Percentiles rank a stretch among this genome's conserved stretches.
These are phyloP conservation scores for Microplitis mediator DNA, from an alignment of 1,140 invertebrate genomes.

Conservation along the genomic window DNA sequence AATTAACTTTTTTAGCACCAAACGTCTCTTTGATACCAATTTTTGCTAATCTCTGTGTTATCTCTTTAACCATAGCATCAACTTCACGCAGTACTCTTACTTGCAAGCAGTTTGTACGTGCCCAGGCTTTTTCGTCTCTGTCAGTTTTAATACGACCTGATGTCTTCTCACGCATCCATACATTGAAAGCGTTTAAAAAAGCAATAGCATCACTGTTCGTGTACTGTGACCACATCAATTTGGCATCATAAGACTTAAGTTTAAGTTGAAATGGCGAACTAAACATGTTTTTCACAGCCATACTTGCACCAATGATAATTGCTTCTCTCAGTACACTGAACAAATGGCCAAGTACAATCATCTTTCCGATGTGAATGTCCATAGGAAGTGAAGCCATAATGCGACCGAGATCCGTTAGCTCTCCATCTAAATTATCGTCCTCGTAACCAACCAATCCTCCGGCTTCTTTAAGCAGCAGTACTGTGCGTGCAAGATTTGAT, in stretches of 20 bases:
- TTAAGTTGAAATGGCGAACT: conserved; percentile 73
- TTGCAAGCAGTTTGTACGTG: conserved; percentile 74
- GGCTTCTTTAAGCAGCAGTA: conserved; percentile 85
- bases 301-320: conserved; percentile 86
- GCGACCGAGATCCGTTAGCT: conserved; percentile 84
- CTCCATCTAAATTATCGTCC: conserved; percentile 72
- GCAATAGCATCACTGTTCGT: conserved; percentile 87
- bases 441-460: conserved; percentile 71
- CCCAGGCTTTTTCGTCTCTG: conserved; percentile 72
- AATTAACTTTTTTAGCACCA: conserved; percentile 47
- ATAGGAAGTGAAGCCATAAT: conserved; percentile 84
- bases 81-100: conserved; percentile 76
- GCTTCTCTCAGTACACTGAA: conserved; percentile 85
- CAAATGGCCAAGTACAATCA: conserved; percentile 87
- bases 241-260: conserved; percentile 77
- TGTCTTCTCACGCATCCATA: conserved; percentile 55
- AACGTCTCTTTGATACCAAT: conserved; percentile 62
- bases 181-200: conserved; percentile 80
- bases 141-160: conserved; percentile 40
- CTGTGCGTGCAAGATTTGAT: conserved; percentile 78
- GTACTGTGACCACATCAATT: conserved; percentile 79
- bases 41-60: conserved; percentile 66
- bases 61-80: conserved; percentile 71
- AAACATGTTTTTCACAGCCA: conserved; percentile 84
- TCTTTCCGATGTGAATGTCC: conserved; percentile 80